Base-by-base conservation (phyloP, 2,888 invertebrate genomes). In the Coleophora deauratella region DNA sequence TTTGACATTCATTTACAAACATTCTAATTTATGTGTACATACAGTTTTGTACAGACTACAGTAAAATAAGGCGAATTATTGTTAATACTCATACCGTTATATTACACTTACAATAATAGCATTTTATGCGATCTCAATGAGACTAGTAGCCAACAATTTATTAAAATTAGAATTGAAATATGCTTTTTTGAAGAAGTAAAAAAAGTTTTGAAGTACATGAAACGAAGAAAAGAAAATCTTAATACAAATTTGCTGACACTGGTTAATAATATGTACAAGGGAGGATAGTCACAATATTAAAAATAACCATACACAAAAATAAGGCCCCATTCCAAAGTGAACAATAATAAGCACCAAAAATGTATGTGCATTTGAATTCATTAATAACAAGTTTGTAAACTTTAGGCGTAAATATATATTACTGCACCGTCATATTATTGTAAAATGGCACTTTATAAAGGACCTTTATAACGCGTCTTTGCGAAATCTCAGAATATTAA, bases 1-100 rank as follows among this genome's bases (percentile, higher is more conserved):
- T 81, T 65, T 52, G 67, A 76, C 71, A 75, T 80, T 66, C 64
- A 80, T 80, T 80, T 80, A 81, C 76, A 80, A 75, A 75, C 72
- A 72, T 72, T 68, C 70, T 71, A 66, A 62, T 67, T 70, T 66
- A 62, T 63, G 66, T 57, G 62, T 79, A 80, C 78, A 78, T 82
- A 80, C 70, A 76, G 62, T 79, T 21, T 78, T 81, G 79, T 81
- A 82, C 81, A 66, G 59, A 52, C 60, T 62, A 63, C 50, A 58
- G 44, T 57, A 61, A 57, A 56, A 62, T 62, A 68, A 72, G 65
- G 66, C 67, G 65, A 62, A 58, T 52, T 55, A 59, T 62, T 72
- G 75, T 80, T 79, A 81, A 78, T 76, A 77, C 66, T 73, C 59
- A 66, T 66, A 68, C 52, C 39, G 45, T 54, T 55, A 63, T 40